phyloP scores from a whole-genome alignment of 1,140 invertebrate genomes.

The Bombyx mori region ASM3026992v2 NC_085119.1:3500001-3500500 shows the following conservation, averaged over 20 bases:
- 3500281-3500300: slow-evolving; percentile 20
- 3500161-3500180: no score
- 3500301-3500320: slow-evolving; percentile 18
- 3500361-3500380: no score
- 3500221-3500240: slow-evolving; percentile 27
- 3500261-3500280: slow-evolving; percentile 22
- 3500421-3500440: slow-evolving; percentile 29
- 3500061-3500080: slow-evolving; percentile 24
- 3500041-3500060: slow-evolving; percentile 27
- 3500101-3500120: slow-evolving; percentile 9
- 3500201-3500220: no score
- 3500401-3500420: slow-evolving; percentile 28
- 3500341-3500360: no score
- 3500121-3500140: not conserved
- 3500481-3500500: slow-evolving; percentile 23
- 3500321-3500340: slow-evolving; percentile 2
- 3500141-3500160: no score
- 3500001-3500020: no score
- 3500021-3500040: slow-evolving; percentile 20
- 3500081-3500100: slow-evolving; percentile 15
- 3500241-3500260: slow-evolving; percentile 25
- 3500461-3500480: slow-evolving; percentile 24
- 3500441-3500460: slow-evolving; percentile 25
- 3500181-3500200: no score
- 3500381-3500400: slow-evolving; percentile 24